These are phyloP conservation scores for Leucoptera coffeella DNA, from an alignment of 2,888 invertebrate genomes.

Conservation along the genomic window DNA sequence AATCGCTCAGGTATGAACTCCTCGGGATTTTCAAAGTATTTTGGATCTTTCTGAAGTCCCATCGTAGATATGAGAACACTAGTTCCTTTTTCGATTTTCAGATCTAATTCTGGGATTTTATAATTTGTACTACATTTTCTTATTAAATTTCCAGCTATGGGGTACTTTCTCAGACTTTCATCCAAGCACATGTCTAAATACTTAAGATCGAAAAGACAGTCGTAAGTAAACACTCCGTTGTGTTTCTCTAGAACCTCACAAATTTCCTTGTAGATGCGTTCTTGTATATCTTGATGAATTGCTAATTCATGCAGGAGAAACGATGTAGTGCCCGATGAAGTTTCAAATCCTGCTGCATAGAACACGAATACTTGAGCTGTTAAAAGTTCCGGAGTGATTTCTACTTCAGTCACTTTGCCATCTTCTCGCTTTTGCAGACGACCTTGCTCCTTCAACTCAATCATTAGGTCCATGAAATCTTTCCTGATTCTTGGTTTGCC, in stretches of 20 bases:
- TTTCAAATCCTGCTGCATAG: constrained; percentile 40
- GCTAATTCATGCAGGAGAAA: constrained; percentile 26
- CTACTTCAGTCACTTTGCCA: neutral
- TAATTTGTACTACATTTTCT: constrained; percentile 12
- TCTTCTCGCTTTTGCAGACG: neutral
- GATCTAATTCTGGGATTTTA: constrained; percentile 14
- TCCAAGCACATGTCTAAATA: constrained; percentile 22
- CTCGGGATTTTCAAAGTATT: constrained; percentile 9
- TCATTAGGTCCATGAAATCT: constrained; percentile 9
- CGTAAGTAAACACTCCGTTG: constrained; percentile 17
- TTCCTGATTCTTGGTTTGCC: constrained; percentile 3
- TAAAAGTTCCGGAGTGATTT: constrained; percentile 8
- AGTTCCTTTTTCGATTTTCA: constrained; percentile 12
- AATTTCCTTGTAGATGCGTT: constrained; percentile 17
- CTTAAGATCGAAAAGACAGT: constrained; percentile 23
- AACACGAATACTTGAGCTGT: constrained; percentile 26
- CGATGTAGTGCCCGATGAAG: constrained; percentile 33
- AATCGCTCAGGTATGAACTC: constrained; percentile 11
- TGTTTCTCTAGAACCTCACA: constrained; percentile 16
- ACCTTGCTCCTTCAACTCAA: constrained; percentile 6
- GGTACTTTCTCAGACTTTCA: constrained; percentile 22
- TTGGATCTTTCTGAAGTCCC: constrained; percentile 10
- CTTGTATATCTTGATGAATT: constrained; percentile 17
- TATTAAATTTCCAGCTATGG: constrained; percentile 14
- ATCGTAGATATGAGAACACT: constrained; percentile 9